Evolutionary conservation across 2,888 invertebrate species (phyloP), one percentile per base, ranked within the genome.

Genomic region (Lysandra bellargus): DNA sequence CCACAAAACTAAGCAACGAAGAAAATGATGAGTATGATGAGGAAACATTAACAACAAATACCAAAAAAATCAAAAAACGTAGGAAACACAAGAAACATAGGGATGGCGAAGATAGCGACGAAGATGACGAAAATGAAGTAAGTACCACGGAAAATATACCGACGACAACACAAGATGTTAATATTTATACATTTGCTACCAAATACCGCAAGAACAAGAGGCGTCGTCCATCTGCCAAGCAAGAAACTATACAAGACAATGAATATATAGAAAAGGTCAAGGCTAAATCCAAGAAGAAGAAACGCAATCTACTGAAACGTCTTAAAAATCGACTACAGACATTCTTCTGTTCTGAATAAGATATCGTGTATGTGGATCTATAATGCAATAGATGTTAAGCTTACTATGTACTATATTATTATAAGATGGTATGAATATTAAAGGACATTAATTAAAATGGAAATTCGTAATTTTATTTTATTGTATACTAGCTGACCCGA

Each of bases 161-260:
- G 14, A 69, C 69, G 2, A 69, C 69, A 33, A 33, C 33, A 69
- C 33, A 69, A 69, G 33, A 37, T 37, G 3, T 37, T 69, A 69
- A 69, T 69, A 37, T 69, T 69, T 69, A 69, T 37, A 69, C 69
- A 37, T 69, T 69, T 69, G 69, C 69, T 69, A 69, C 69, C 33
- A 69, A 69, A 37, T 69, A 69, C 33, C 4, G 17, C 2, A 69
- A 69, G 33, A 17, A 37, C 5, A 69, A 69, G 33, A 69, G 17
- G 69, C 69, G 69, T 69, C 69, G 69, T 69, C 69, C 33, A 12
- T 37, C 69, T 69, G 69, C 14, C 69, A 37, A 69, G 6, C 4
- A 69, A 33, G 69, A 69, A 69, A 37, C 5, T 69, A 4, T 1
- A 33, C 33, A 69, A 6, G 17, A 69, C 17, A 14, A 5, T 2